A percentile compares a stretch with the other conserved stretches of the same genome.
These are phyloP conservation scores for Oreochromis tanganicae DNA, from an alignment of 2,113 vertebrate species.

Conservation along the genomic window DNA sequence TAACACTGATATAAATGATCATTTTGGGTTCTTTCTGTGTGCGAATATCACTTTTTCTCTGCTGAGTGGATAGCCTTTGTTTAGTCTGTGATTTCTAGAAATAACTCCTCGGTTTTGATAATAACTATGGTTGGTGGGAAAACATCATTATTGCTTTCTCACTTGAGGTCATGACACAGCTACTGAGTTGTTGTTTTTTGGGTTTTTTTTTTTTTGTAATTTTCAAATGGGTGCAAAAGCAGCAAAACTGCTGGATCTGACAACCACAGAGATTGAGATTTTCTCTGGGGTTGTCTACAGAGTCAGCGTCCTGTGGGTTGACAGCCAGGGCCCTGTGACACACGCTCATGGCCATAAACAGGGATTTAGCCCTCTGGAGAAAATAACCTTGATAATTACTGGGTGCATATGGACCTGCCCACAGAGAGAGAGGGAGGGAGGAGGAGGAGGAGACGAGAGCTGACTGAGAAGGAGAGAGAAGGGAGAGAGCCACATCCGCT, in stretches of 20 bases:
- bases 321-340: constrained; percentile 51
- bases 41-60: background rate
- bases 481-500: constrained; percentile 56
- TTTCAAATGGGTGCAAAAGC: background rate
- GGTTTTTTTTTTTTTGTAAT: rapidly evolving
- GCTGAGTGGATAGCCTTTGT: background rate
- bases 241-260: background rate
- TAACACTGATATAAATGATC: background rate
- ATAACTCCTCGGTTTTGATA: constrained; percentile 6
- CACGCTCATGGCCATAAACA: constrained; percentile 71
- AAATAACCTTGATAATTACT: constrained; percentile 76
- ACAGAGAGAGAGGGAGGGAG: constrained; percentile 12
- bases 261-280: constrained; percentile 6
- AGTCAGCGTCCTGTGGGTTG: constrained; percentile 51
- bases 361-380: constrained; percentile 70
- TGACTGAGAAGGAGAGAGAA: constrained; percentile 36
- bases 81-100: constrained; percentile 24
- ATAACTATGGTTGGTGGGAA: constrained; percentile 5
- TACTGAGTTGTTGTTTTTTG: background rate
- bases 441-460: constrained; percentile 2
- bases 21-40: background rate
- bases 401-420: constrained; percentile 64
- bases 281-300: constrained; percentile 2
- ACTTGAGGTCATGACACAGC: constrained; percentile 39
- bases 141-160: constrained; percentile 33